Conservation (phyloP, 2,797 vertebrate genomes). For the Ataeniobius toweri region DNA sequence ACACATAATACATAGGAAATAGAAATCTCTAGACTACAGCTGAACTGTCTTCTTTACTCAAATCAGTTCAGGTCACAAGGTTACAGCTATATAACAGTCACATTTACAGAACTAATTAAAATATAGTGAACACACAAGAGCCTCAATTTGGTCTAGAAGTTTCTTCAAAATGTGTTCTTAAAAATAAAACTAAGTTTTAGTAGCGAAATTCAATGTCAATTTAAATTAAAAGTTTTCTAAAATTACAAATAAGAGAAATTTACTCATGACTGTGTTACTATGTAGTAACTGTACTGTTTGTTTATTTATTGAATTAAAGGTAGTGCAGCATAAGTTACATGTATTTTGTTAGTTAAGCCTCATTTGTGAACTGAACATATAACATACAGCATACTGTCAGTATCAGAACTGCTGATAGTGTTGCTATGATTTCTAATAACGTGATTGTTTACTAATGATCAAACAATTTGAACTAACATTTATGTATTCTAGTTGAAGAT, state of each 20-base stretch:
- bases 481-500: neutral
- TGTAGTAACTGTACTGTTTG: neutral
- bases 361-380: neutral
- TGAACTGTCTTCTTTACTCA: neutral
- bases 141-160: neutral
- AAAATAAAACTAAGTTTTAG: neutral
- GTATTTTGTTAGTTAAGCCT: neutral
- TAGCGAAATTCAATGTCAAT: neutral
- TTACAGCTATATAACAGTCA: neutral
- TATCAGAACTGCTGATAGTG: neutral
- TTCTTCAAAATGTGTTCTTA: neutral
- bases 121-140: neutral
- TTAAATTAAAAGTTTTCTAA: neutral
- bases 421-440: neutral
- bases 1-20: neutral
- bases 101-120: neutral
- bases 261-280: neutral
- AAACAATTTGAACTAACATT: neutral
- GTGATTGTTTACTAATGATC: neutral
- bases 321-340: neutral
- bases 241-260: neutral
- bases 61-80: neutral
- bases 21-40: neutral
- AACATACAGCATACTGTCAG: neutral
- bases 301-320: neutral